These are phyloP conservation scores for Stenoptilia bipunctidactyla DNA, from an alignment of 2,888 invertebrate genomes.

Conservation along the genomic window DNA sequence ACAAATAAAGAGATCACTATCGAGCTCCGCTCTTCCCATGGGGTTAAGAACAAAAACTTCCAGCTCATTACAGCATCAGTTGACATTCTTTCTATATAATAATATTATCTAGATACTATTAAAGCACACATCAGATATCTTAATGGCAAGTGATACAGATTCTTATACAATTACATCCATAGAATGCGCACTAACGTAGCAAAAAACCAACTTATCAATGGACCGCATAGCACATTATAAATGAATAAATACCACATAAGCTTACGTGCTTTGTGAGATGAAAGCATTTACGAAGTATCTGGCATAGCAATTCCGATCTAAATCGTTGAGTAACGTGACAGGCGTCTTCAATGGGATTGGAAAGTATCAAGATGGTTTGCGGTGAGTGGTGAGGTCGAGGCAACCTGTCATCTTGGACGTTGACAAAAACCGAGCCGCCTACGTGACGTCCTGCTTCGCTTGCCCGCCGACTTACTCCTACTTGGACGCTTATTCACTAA, in stretches of 20 bases:
- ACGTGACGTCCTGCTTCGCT: conserved; percentile 64
- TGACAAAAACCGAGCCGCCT: conserved; percentile 68
- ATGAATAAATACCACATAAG: not conserved
- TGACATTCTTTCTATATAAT: too few relatives aligned
- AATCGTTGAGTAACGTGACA: not conserved
- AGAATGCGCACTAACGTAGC: not conserved
- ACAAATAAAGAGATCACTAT: too few relatives aligned
- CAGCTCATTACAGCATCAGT: too few relatives aligned
- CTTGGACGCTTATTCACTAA: conserved; percentile 4
- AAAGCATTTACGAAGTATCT: not conserved
- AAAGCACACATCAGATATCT: not conserved
- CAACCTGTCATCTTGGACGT: conserved; percentile 70
- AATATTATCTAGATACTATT: too few relatives aligned
- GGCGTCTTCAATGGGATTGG: conserved; percentile 20
- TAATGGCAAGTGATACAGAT: not conserved
- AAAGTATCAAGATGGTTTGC: conserved; percentile 52
- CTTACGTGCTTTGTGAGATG: not conserved
- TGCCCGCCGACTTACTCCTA: conserved; percentile 11
- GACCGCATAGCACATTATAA: not conserved
- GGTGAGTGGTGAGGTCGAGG: conserved; percentile 47
- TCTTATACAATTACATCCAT: not conserved
- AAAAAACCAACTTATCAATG: not conserved
- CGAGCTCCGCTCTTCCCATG: too few relatives aligned
- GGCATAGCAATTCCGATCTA: not conserved
- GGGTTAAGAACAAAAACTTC: too few relatives aligned